Evolutionary conservation across 1,140 invertebrate genomes (phyloP).

Genomic region (Drosophila pseudoananassae): DNA sequence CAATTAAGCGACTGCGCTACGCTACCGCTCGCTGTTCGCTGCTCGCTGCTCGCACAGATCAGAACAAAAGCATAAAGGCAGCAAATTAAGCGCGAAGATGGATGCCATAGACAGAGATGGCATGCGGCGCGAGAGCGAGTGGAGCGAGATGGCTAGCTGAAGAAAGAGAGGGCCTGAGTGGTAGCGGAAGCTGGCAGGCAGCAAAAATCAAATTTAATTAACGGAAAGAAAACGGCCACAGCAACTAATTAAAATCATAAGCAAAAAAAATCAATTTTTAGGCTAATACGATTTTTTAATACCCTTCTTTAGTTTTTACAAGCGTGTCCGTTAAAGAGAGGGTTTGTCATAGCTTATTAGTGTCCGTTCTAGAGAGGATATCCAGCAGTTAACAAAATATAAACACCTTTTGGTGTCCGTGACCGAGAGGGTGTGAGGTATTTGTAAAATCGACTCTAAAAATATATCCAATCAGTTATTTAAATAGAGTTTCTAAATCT

Average conservation of each 20-base stretch:
- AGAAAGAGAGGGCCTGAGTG: conserved; percentile 9
- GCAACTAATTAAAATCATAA: conserved; percentile 39
- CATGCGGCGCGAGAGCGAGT: background rate
- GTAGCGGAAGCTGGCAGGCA: conserved; percentile 53
- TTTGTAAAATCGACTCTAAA: no score
- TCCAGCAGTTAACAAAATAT: background rate
- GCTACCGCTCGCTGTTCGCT: background rate
- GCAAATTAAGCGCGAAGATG: conserved; percentile 68
- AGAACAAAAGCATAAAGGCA: conserved; percentile 80
- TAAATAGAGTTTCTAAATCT: no score
- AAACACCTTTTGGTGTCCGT: background rate
- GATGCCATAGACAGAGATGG: conserved; percentile 19
- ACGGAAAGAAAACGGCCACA: conserved; percentile 39
- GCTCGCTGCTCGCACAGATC: conserved; percentile 55
- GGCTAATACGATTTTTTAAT: conserved; percentile 6
- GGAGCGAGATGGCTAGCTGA: conserved; percentile 9
- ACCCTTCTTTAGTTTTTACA: background rate
- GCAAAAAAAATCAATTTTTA: conserved; percentile 25
- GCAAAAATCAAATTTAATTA: conserved; percentile 75
- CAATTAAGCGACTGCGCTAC: conserved; percentile 70
- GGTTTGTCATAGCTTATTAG: no score
- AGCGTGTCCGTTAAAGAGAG: no score
- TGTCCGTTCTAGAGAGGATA: no score
- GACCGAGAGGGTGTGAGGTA: background rate
- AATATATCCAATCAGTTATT: no score